These are phyloP conservation scores for Idaea biselata DNA, from an alignment of 2,888 invertebrate species.

Conservation along the genomic window DNA sequence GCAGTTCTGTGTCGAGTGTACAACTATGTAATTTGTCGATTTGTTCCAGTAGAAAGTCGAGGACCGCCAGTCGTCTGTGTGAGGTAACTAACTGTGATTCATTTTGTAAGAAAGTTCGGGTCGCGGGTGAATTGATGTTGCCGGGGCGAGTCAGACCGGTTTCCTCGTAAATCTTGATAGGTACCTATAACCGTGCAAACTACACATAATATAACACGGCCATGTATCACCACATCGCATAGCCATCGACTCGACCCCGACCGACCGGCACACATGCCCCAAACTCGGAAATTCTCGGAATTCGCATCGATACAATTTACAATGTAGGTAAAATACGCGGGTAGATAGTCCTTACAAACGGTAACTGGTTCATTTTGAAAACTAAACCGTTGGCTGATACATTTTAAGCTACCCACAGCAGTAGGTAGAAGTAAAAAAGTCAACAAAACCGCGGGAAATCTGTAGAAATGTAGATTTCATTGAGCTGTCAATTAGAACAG, in stretches of 20 bases:
- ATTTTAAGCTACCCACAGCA: neutral
- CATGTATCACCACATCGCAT: slow-evolving; percentile 14
- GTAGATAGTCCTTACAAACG: neutral
- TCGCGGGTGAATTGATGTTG: slow-evolving; percentile 67
- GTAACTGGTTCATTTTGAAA: neutral
- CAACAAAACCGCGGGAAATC: slow-evolving; percentile 6
- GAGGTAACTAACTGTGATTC: slow-evolving; percentile 42
- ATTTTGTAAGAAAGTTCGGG: slow-evolving; percentile 67
- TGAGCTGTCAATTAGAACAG: slow-evolving; percentile 30
- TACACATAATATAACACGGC: slow-evolving; percentile 17
- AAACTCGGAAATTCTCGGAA: slow-evolving; percentile 5
- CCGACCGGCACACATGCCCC: slow-evolving; percentile 1
- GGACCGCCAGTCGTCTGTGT: slow-evolving; percentile 15
- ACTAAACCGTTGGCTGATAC: neutral
- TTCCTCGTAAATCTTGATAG: slow-evolving; percentile 64
- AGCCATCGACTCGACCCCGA: neutral
- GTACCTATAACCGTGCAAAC: slow-evolving; percentile 31
- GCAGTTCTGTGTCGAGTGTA: slow-evolving; percentile 19
- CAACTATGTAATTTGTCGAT: slow-evolving; percentile 18
- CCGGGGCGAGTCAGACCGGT: slow-evolving; percentile 66
- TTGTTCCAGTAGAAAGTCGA: slow-evolving; percentile 33
- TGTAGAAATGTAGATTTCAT: slow-evolving; percentile 6
- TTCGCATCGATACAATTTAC: neutral
- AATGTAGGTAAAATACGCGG: neutral
- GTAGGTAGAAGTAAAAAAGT: neutral